Base-by-base conservation (phyloP, 2,113 vertebrate species). In the Alces alces region DNA sequence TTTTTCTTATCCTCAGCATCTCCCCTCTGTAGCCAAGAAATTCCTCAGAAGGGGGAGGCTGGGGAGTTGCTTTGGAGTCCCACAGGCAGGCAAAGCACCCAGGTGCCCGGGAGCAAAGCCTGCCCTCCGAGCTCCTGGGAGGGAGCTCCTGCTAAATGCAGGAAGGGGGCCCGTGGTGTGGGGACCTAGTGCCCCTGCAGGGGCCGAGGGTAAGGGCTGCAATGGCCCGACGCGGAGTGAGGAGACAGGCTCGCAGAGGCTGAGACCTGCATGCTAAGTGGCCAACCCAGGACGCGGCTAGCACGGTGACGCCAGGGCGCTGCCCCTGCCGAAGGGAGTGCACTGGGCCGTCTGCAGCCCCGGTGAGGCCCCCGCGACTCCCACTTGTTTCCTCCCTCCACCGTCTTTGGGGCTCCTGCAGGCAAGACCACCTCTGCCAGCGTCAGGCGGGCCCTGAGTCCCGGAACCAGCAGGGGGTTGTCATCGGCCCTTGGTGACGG, bases 311-410 rank as follows among this genome's bases (percentile, higher is more conserved):
- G 15, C 6, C 28, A 1, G 8, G 85, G 55, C 33, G 2, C n/a
- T 23, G 33, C 43, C 25, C 19, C 66, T 14, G 17, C 13, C 0
- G 0, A 73, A 21, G 80, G 52, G 23, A 25, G 0, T 17, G 45
- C 73, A 27, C n/a, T 16, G 2, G 78, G 28, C 30, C 2, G 0
- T 5, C 0, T 17, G 2, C 27, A 84, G 43, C n/a, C 33, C 28
- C 1, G 0, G 43, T 2, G 50, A 27, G 14, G 30, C 30, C 19
- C 9, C 2, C 2, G 19, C 0, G 0, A 1, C 7, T 3, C 23
- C 47, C 52, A 2, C 43, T 9, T 23, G 17, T 17, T 5, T 36
- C 23, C 5, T 0, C 33, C 23, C 21, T 10, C 23, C 33, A 16
- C n/a, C 7, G 16, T 13, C 58, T 78, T 33, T 30, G 21, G 25